These are phyloP conservation scores for Sarcophaga subvicina DNA, from an alignment of 2,888 invertebrate species.

Conservation along the genomic window DNA sequence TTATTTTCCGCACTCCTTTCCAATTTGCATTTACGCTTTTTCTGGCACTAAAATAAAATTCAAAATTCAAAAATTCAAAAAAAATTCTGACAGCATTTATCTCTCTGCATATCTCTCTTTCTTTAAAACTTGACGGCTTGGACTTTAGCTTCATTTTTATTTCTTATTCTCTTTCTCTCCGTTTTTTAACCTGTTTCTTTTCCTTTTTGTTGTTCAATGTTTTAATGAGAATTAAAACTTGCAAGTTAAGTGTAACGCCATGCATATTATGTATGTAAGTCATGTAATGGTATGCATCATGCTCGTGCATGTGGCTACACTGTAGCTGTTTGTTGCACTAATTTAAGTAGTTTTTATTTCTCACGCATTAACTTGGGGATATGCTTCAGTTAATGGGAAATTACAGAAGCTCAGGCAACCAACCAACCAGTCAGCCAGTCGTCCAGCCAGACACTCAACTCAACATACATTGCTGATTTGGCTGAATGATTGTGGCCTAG, in stretches of 20 bases:
- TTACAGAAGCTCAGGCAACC: constrained; percentile 49
- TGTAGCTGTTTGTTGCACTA: neutral
- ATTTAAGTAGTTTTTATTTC: constrained; percentile 72
- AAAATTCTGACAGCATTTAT: constrained; percentile 15
- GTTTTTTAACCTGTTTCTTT: constrained; percentile 9
- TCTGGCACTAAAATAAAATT: constrained; percentile 30
- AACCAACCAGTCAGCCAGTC: neutral
- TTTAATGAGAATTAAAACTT: neutral
- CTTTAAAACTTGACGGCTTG: constrained; percentile 12
- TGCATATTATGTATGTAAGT: constrained; percentile 23
- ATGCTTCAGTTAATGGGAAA: constrained; percentile 78
- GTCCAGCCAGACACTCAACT: neutral
- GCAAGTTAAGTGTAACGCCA: neutral
- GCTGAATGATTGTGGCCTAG: neutral
- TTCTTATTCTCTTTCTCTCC: neutral
- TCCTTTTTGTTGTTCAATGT: constrained; percentile 5
- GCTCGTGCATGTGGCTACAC: neutral
- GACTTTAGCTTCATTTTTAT: neutral
- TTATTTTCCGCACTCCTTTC: neutral
- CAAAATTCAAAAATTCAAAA: no score
- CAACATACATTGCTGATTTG: neutral
- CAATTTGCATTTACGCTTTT: neutral
- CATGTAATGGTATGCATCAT: constrained; percentile 38
- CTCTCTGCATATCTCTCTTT: neutral
- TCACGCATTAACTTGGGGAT: constrained; percentile 80